These are phyloP conservation scores for Agrochola lota DNA, from an alignment of 2,888 invertebrate genomes.

Conservation along the genomic window DNA sequence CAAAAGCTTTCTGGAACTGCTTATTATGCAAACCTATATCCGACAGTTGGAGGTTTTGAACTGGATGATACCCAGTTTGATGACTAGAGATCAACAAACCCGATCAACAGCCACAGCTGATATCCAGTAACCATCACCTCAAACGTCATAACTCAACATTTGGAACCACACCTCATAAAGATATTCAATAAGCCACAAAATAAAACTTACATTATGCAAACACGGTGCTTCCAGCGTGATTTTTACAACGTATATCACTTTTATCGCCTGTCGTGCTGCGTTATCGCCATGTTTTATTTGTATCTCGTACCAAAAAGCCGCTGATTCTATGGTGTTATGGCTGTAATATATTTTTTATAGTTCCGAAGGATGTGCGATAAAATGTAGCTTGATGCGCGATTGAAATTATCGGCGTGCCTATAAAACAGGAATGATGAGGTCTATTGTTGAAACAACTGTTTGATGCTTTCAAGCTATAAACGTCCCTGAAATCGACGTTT, in stretches of 20 bases:
- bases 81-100: background rate
- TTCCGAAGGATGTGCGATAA: slow-evolving; percentile 75
- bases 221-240: slow-evolving; percentile 65
- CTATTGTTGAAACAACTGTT: slow-evolving; percentile 54
- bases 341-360: slow-evolving; percentile 78
- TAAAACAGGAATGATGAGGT: slow-evolving; percentile 54
- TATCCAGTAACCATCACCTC: slow-evolving; percentile 34
- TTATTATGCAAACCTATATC: background rate
- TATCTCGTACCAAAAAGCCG: slow-evolving; percentile 68
- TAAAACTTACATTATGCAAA: slow-evolving; percentile 70
- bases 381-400: slow-evolving; percentile 67
- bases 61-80: background rate
- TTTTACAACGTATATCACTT: slow-evolving; percentile 79
- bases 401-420: slow-evolving; percentile 67
- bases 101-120: background rate
- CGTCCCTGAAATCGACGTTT: background rate
- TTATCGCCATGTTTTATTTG: slow-evolving; percentile 78
- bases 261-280: slow-evolving; percentile 72
- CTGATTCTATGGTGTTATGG: slow-evolving; percentile 75
- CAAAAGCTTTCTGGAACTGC: background rate
- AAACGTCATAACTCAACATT: slow-evolving; percentile 35
- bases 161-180: slow-evolving; percentile 53
- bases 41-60: background rate
- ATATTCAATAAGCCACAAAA: slow-evolving; percentile 70
- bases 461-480: background rate